Conservation (phyloP, 37 sponge, comb jelly and placozoan species). For the Eunapius fragilis region DNA sequence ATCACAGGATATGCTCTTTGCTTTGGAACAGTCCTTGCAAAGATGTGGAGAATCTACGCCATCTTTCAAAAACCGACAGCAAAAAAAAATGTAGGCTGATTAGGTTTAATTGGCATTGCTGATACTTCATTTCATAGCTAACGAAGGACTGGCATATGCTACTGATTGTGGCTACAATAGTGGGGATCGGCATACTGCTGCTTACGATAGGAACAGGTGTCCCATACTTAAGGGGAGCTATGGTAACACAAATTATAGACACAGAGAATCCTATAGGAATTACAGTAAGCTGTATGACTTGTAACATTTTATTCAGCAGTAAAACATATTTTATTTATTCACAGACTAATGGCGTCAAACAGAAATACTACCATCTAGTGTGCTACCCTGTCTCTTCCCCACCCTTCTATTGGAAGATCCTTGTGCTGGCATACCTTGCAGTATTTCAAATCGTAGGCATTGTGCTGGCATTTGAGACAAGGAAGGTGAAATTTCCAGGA, state of each 20-base stretch:
- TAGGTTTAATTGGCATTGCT: background rate
- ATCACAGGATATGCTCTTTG: slow-evolving; percentile 7
- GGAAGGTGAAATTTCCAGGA: slow-evolving; percentile 3
- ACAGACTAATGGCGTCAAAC: background rate
- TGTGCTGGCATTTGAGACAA: slow-evolving; percentile 18
- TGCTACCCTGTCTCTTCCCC: background rate
- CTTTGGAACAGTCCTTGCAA: slow-evolving; percentile 10
- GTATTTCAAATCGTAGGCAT: slow-evolving; percentile 17
- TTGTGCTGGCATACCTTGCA: slow-evolving; percentile 1
- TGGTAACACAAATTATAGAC: background rate
- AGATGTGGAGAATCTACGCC: slow-evolving; percentile 26
- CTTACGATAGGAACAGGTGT: slow-evolving; percentile 1
- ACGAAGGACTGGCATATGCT: slow-evolving; percentile 8
- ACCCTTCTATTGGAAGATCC: background rate
- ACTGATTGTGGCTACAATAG: background rate
- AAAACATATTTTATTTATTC: background rate
- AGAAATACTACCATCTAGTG: background rate
- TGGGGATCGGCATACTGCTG: background rate
- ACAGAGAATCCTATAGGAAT: background rate
- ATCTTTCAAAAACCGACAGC: background rate
- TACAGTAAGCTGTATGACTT: background rate
- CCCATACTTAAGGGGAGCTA: background rate
- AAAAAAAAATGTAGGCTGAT: background rate
- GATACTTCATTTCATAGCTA: background rate
- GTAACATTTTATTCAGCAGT: background rate